Evolutionary conservation across 1,140 invertebrate genomes (phyloP), one percentile per base, ranked within the genome.

Genomic region (Steinernema khuongi): DNA sequence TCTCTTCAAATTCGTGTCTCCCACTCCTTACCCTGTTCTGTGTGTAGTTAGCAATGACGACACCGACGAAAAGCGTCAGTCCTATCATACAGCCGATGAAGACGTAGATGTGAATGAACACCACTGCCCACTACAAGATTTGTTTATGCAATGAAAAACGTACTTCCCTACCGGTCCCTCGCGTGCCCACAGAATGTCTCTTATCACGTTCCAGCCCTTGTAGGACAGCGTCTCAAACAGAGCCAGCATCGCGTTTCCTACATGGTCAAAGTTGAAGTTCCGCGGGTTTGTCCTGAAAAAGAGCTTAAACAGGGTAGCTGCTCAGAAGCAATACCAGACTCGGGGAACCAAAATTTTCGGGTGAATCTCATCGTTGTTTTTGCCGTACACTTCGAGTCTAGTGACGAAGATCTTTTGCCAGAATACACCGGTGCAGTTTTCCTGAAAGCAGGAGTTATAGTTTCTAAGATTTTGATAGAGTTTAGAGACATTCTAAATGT

Each of bases 1-100:
- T 31, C 28, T 71, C 29, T 0, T 71, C 31, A 29, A 28, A 4
- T 19, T 30, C 32, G 1, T 71, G 26, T 67, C 22, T 41, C n/a
- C 50, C 14, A 60, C 36, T n/a, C 74, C 71, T 22, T 31, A 89
- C 88, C 88, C 98, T 97, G 85, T 99, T 99, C 87, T 99, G 95
- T 29, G 94, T 97, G 87, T 99, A 99, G 88, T 99, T 99, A 1
- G 97, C 96, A 87, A 99, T 98, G 1, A 99, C 96, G 0, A 99
- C 97, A 83, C 96, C 96, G 0, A 99, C 97, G 87, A 99, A 99
- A 41, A 99, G 85, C 0, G 97, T 99, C 31, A 99, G 87, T 14
- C 97, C 97, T 87, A 99, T 99, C 95, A 99, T 97, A 86, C 95
- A 98, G 32, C 97, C 97, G 83, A 99, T 90, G 86, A 99, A 99